Evolutionary conservation across 2,797 vertebrate genomes (phyloP).

Genomic region (Brachymystax lenok): DNA sequence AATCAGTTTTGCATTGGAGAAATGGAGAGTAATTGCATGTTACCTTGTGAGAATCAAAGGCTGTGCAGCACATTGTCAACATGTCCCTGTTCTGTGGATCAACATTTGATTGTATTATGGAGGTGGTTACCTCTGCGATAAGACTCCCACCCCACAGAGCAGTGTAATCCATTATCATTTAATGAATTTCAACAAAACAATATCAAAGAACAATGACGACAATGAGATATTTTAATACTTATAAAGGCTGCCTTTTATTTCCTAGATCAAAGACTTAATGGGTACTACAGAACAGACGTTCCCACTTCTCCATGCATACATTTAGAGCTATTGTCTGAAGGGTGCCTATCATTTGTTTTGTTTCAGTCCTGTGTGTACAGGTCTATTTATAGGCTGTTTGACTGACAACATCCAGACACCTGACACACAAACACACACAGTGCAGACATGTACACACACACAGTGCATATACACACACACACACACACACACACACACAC

Average conservation of each 20-base stretch:
- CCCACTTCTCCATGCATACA: slow-evolving; percentile 48
- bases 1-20: slow-evolving; percentile 48
- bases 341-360: slow-evolving; percentile 51
- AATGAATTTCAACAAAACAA: slow-evolving; percentile 66
- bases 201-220: slow-evolving; percentile 59
- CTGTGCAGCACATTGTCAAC: slow-evolving; percentile 40
- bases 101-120: slow-evolving; percentile 55
- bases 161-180: slow-evolving; percentile 62
- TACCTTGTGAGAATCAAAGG: slow-evolving; percentile 37
- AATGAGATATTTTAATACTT: slow-evolving; percentile 59
- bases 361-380: slow-evolving; percentile 29
- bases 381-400: too few relatives aligned
- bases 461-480: too few relatives aligned
- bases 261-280: slow-evolving; percentile 52
- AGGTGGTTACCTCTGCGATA: slow-evolving; percentile 60
- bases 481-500: too few relatives aligned
- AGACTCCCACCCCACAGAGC: slow-evolving; percentile 39
- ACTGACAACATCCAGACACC: neutral
- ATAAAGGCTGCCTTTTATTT: slow-evolving; percentile 52
- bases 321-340: slow-evolving; percentile 59
- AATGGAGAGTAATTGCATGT: slow-evolving; percentile 31
- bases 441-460: too few relatives aligned
- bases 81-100: slow-evolving; percentile 45
- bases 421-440: too few relatives aligned
- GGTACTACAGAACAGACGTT: slow-evolving; percentile 23